Evolutionary conservation across 2,113 vertebrate species (phyloP).

Genomic region (Semicossyphus pulcher): DNA sequence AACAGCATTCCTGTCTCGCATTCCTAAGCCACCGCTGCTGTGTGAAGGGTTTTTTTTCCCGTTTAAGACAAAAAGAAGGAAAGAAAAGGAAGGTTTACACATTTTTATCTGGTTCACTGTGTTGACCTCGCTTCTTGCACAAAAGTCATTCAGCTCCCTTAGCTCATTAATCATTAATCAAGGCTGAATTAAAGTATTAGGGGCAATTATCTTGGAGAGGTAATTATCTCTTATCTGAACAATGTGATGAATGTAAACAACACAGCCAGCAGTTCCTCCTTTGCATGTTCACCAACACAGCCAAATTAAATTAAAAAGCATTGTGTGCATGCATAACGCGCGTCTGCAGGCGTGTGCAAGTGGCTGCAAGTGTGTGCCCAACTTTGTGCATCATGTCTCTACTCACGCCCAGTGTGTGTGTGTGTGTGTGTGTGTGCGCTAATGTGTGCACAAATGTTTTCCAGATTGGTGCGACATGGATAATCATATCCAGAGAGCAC

Average conservation of each 20-base stretch:
- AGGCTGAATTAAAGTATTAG: conserved; percentile 37
- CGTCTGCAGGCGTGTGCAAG: conserved; percentile 7
- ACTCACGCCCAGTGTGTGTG: conserved; percentile 29
- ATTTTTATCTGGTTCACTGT: conserved; percentile 52
- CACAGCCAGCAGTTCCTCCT: not conserved
- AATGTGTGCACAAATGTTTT: conserved; percentile 71
- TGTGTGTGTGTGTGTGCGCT: conserved; percentile 50
- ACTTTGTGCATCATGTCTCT: conserved; percentile 9
- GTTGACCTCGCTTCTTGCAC: conserved; percentile 13
- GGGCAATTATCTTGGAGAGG: conserved; percentile 22
- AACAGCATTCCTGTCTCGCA: conserved; percentile 87
- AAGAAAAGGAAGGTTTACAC: conserved; percentile 44
- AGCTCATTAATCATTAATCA: conserved; percentile 49
- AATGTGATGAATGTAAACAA: conserved; percentile 52
- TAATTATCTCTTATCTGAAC: conserved; percentile 32
- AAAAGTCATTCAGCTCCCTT: not conserved
- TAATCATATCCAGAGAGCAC: conserved; percentile 74
- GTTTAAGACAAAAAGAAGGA: conserved; percentile 42
- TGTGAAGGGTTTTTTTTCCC: conserved; percentile 58
- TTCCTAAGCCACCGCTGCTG: conserved; percentile 84
- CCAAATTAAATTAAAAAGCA: not conserved
- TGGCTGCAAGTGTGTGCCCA: not conserved
- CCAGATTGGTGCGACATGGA: conserved; percentile 68
- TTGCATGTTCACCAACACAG: conserved; percentile 7
- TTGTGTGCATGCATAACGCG: not conserved